Conservation (phyloP, 2,113 vertebrate genomes). For the Thinocorus orbignyianus region DNA sequence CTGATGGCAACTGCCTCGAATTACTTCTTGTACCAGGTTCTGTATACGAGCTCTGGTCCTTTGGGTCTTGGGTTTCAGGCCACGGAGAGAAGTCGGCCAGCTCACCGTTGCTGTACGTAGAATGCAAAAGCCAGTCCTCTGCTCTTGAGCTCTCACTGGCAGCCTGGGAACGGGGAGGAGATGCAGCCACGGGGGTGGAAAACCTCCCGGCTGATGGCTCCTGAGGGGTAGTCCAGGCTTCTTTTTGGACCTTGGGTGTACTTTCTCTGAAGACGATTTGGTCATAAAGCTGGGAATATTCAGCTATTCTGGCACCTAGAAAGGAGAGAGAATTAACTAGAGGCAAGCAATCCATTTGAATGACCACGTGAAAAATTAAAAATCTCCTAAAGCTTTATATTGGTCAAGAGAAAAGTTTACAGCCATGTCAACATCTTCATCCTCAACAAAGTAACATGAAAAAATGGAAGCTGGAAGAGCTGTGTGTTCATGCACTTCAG, state of each 20-base stretch:
- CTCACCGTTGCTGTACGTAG: constrained; percentile 91
- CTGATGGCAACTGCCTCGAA: constrained; percentile 71
- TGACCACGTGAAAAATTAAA: neutral
- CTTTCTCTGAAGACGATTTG: constrained; percentile 90
- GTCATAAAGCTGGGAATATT: constrained; percentile 97
- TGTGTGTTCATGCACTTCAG: neutral
- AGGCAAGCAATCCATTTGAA: neutral
- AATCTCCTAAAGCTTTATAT: neutral
- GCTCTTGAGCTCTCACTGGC: constrained; percentile 61
- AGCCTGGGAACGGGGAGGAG: constrained; percentile 59
- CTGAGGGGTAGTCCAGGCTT: constrained; percentile 41
- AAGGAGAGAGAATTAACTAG: constrained; percentile 10
- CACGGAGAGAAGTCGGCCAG: constrained; percentile 82
- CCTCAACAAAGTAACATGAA: neutral
- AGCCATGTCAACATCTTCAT: neutral
- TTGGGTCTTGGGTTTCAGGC: constrained; percentile 64
- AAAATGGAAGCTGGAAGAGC: neutral
- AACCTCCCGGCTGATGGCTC: constrained; percentile 64
- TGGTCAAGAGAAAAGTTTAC: neutral
- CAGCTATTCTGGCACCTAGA: constrained; percentile 94
- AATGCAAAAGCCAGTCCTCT: constrained; percentile 88
- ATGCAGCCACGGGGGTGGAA: constrained; percentile 60
- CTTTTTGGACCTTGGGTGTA: constrained; percentile 68
- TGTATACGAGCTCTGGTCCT: constrained; percentile 46
- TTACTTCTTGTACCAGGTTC: constrained; percentile 60